Conservation (phyloP, 2,113 vertebrate genomes). For the Engystomops pustulosus region DNA sequence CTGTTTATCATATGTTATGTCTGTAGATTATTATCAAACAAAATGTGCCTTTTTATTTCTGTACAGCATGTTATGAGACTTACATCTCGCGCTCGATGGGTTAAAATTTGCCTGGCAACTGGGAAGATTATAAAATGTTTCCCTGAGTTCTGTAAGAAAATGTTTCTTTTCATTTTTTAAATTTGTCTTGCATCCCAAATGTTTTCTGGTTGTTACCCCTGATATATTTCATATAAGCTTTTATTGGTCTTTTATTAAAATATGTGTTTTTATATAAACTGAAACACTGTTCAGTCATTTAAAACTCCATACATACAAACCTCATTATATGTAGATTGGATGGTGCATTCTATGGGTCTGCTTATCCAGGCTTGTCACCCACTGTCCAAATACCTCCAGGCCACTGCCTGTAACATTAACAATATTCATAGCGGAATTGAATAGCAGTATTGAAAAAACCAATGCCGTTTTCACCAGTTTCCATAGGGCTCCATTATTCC, state of each 20-base stretch:
- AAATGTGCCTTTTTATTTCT: not conserved
- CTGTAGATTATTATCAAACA: not conserved
- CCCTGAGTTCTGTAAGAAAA: conserved; percentile 3
- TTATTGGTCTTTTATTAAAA: not conserved
- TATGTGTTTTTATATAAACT: not conserved
- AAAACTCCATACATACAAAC: not conserved
- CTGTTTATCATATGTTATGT: not conserved
- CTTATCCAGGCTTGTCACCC: too few species aligned
- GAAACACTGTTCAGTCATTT: too few species aligned
- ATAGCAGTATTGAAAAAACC: too few species aligned
- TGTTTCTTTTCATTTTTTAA: not conserved
- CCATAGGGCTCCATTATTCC: too few species aligned
- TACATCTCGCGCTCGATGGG: not conserved
- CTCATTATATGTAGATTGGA: not conserved
- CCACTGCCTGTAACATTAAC: too few species aligned
- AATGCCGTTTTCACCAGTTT: too few species aligned
- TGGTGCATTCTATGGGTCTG: not conserved
- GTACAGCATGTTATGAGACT: not conserved
- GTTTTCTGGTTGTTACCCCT: not conserved
- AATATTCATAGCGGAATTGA: too few species aligned
- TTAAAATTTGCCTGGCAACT: conserved; percentile 23
- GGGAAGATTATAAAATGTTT: conserved; percentile 14
- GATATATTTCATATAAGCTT: not conserved
- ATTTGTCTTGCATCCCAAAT: not conserved
- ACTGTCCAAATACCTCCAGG: too few species aligned